Evolutionary conservation across 2,113 vertebrate genomes (phyloP).

Genomic region (Hypocryptadius cinnamomeus): DNA sequence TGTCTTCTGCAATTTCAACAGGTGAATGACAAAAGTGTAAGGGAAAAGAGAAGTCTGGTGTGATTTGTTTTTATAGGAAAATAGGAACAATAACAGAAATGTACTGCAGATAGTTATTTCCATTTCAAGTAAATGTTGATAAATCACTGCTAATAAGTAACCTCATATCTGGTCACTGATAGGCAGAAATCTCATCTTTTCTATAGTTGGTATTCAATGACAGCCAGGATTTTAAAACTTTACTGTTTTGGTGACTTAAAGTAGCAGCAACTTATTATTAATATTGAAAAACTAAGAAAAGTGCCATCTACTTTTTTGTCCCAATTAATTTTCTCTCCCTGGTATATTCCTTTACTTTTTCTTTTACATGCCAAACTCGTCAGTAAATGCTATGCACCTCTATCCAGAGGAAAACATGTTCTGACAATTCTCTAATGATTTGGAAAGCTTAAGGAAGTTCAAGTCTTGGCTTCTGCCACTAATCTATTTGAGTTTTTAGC

Average conservation of each 20-base stretch:
- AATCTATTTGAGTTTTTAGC: background rate
- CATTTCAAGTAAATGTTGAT: background rate
- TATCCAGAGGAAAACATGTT: background rate
- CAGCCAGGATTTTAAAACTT: background rate
- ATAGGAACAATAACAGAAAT: background rate
- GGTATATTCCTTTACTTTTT: background rate
- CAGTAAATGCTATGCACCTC: background rate
- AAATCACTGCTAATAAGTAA: background rate
- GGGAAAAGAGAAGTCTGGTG: background rate
- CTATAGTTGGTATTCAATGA: background rate
- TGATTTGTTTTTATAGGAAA: conserved; percentile 39
- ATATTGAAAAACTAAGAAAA: background rate
- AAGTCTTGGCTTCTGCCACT: background rate
- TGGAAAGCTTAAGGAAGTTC: background rate
- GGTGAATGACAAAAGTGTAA: conserved; percentile 52
- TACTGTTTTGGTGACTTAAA: background rate
- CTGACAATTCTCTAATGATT: background rate
- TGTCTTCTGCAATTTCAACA: conserved; percentile 11
- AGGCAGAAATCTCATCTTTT: background rate
- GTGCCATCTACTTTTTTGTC: rapidly evolving
- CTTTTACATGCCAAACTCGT: background rate
- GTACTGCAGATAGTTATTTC: background rate
- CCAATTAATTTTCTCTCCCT: background rate
- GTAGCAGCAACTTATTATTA: background rate
- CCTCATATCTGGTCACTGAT: background rate